Evolutionary conservation across 2,888 invertebrate genomes (phyloP).

Genomic region (Aricia artaxerxes): DNA sequence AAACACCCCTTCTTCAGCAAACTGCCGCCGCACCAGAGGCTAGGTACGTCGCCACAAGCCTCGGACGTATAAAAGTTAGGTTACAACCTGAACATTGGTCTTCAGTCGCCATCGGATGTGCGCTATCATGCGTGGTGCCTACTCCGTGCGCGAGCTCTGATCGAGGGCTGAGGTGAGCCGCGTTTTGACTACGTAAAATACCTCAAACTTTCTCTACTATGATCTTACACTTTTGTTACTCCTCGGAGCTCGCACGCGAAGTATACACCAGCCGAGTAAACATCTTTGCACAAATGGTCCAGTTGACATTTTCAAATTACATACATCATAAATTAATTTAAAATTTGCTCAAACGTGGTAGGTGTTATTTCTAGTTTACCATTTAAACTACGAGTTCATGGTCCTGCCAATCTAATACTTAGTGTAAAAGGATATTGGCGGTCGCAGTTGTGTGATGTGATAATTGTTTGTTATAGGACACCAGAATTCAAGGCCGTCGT

Average conservation of each 20-base stretch:
- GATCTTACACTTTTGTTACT: too few species aligned
- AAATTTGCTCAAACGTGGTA: slow-evolving; percentile 5
- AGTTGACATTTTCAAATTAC: neutral
- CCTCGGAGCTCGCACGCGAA: neutral
- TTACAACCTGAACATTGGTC: too few species aligned
- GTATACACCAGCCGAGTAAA: neutral
- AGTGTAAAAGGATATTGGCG: neutral
- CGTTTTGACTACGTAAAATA: too few species aligned
- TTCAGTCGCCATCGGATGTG: too few species aligned
- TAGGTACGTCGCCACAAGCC: slow-evolving; percentile 61
- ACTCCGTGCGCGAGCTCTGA: too few species aligned
- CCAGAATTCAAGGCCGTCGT: slow-evolving; percentile 77
- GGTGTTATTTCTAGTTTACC: neutral
- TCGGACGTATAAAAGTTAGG: too few species aligned
- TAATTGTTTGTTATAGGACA: slow-evolving; percentile 76
- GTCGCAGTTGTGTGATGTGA: slow-evolving; percentile 37
- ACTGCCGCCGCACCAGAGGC: slow-evolving; percentile 88
- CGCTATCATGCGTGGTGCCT: too few species aligned
- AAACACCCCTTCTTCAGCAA: slow-evolving; percentile 96
- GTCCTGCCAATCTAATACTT: neutral
- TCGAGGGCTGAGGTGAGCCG: too few species aligned
- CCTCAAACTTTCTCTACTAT: too few species aligned
- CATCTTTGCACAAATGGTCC: neutral
- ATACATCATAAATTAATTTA: neutral
- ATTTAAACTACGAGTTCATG: neutral